Conservation (phyloP, 2,888 invertebrate genomes). For the Dryomyza anilis region DNA sequence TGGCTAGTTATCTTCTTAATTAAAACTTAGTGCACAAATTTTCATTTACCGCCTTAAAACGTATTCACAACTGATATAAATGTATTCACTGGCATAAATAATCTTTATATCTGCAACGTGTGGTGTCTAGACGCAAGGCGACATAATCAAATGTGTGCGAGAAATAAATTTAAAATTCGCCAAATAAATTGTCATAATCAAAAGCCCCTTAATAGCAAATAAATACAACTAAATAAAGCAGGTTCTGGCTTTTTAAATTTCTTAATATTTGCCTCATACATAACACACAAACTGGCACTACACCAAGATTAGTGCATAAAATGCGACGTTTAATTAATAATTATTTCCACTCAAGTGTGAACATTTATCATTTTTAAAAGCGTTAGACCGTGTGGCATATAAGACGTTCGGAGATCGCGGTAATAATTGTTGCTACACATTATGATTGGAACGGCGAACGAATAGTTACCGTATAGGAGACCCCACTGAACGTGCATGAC, state of each 20-base stretch:
- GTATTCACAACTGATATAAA: no score
- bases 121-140: slow-evolving; percentile 36
- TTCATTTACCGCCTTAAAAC: no score
- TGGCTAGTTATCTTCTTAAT: no score
- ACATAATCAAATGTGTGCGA: slow-evolving; percentile 26
- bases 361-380: slow-evolving; percentile 38
- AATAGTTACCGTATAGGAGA: no score
- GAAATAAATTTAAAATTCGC: slow-evolving; percentile 25
- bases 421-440: slow-evolving; percentile 6
- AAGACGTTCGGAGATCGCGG: neutral
- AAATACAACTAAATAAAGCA: slow-evolving; percentile 26
- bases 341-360: slow-evolving; percentile 41
- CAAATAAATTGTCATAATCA: slow-evolving; percentile 26
- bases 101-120: no score
- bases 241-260: no score
- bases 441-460: no score
- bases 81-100: no score
- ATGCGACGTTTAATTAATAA: slow-evolving; percentile 41
- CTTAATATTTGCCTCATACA: no score
- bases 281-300: neutral
- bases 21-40: no score
- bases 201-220: slow-evolving; percentile 32
- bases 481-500: slow-evolving; percentile 10
- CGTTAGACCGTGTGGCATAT: slow-evolving; percentile 21
- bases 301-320: slow-evolving; percentile 30